Evolutionary conservation across 53 echinoderm and acorn worm genomes (phyloP).

Genomic region (Echinarachnius parma): DNA sequence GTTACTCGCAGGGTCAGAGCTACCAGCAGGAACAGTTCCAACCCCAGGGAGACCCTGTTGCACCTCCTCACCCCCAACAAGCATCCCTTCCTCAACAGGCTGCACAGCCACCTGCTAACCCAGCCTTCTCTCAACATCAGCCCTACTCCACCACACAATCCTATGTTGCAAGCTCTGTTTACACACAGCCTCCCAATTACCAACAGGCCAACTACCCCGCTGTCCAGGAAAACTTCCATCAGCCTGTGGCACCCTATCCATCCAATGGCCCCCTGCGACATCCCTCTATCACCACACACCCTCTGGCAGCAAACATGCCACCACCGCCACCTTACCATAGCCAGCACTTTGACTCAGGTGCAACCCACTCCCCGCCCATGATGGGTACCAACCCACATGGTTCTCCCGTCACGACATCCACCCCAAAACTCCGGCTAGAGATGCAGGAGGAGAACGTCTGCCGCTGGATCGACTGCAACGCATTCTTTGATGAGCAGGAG

Average conservation of each 20-base stretch:
- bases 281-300: conserved; percentile 41
- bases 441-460: conserved; percentile 62
- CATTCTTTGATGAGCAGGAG: conserved; percentile 91
- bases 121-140: conserved; percentile 48
- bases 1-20: conserved; percentile 41
- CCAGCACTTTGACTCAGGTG: conserved; percentile 78
- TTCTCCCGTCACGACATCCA: conserved; percentile 57
- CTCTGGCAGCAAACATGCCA: conserved; percentile 61
- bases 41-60: neutral
- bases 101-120: conserved; percentile 45
- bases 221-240: conserved; percentile 43
- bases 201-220: conserved; percentile 37
- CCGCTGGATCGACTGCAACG: conserved; percentile 96
- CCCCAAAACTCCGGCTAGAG: conserved; percentile 62
- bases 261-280: conserved; percentile 19
- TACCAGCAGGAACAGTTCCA: conserved; percentile 58
- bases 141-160: conserved; percentile 46
- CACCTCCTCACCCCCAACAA: conserved; percentile 32
- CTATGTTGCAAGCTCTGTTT: conserved; percentile 44
- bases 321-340: conserved; percentile 94
- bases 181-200: conserved; percentile 37
- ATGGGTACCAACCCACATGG: conserved; percentile 54
- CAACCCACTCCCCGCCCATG: conserved; percentile 69
- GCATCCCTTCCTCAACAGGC: conserved; percentile 26
- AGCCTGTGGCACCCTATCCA: conserved; percentile 10